phyloP scores from a whole-genome alignment of 2,113 vertebrate species.

The Cynopterus brachyotis region DNA sequence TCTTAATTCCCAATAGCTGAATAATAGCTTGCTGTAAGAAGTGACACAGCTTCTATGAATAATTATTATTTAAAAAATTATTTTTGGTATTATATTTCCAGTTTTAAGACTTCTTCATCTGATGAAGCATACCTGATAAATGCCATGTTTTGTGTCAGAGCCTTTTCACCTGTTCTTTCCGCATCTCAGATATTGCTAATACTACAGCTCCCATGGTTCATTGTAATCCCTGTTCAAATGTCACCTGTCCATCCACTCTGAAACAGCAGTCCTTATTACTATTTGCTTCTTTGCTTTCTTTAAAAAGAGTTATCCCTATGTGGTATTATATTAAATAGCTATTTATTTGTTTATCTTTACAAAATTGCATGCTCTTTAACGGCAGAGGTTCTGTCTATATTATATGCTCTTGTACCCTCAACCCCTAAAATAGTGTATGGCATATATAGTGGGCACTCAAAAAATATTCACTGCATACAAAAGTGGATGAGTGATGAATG shows the following conservation, averaged over 20 bases:
- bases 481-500: background rate
- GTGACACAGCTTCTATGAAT: background rate
- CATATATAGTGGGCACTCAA: background rate
- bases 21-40: background rate
- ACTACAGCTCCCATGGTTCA: background rate
- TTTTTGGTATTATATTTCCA: background rate
- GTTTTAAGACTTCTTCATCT: background rate
- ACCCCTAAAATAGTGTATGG: background rate
- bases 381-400: background rate
- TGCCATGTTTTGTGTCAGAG: background rate
- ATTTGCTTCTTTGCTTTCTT: background rate
- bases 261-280: background rate
- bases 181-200: background rate
- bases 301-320: background rate
- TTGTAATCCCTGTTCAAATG: background rate
- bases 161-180: background rate
- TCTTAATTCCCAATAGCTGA: background rate
- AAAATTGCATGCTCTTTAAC: background rate
- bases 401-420: accelerated
- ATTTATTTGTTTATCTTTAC: background rate
- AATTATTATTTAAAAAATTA: background rate
- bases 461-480: background rate
- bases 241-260: background rate
- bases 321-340: background rate
- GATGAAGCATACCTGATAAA: background rate